These are phyloP conservation scores for Steinernema scapterisci DNA, from an alignment of 2,888 invertebrate genomes.

Conservation along the genomic window DNA sequence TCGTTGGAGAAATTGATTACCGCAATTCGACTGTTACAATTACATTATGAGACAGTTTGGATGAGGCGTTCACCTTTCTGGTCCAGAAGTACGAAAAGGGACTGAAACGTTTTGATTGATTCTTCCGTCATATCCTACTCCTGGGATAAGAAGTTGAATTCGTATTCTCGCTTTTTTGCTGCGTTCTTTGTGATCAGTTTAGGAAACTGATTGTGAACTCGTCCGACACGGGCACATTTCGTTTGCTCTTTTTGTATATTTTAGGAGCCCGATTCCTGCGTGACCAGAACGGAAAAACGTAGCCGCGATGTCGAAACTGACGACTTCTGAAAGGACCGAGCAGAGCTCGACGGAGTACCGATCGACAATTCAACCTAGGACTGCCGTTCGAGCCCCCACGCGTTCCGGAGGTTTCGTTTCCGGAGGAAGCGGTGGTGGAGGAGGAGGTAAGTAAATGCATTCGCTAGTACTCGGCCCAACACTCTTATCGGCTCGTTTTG, in stretches of 20 bases:
- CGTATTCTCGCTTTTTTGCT: no score
- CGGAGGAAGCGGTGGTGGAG: conserved; percentile 52
- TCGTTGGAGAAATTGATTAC: no score
- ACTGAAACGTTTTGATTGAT: no score
- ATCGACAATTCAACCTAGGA: conserved; percentile 64
- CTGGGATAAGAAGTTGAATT: no score
- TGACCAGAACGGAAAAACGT: neutral
- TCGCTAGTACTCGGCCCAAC: neutral
- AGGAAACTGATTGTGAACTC: no score
- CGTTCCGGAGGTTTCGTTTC: conserved; percentile 45
- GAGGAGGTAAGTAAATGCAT: neutral
- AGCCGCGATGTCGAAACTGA: conserved; percentile 1
- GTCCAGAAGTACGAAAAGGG: no score
- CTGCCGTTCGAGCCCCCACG: conserved; percentile 57
- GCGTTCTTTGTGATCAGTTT: no score
- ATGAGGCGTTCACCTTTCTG: no score
- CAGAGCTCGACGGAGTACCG: conserved; percentile 48
- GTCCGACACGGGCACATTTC: no score
- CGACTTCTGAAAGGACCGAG: conserved; percentile 5
- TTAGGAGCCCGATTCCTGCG: neutral
- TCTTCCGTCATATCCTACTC: no score
- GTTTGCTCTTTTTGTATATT: neutral
- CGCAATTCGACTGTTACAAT: no score
- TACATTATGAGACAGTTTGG: no score
- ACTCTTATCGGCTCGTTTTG: neutral